Evolutionary conservation across 1,140 invertebrate species (phyloP), one percentile per base, ranked within the genome.

Genomic region (Drosophila persimilis): DNA sequence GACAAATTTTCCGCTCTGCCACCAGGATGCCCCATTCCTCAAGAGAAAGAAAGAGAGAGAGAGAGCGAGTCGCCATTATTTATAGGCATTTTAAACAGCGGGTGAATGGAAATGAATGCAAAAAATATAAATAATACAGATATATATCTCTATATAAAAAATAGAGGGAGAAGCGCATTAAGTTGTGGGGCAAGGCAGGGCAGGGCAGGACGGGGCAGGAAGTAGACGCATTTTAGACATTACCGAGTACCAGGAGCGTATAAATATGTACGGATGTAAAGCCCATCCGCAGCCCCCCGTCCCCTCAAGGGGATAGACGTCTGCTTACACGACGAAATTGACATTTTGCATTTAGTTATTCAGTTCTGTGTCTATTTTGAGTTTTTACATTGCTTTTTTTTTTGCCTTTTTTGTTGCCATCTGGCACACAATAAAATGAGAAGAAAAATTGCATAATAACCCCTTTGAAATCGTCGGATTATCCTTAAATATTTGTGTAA

Each of bases 401-500:
- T 72, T 77, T 46, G 15, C 35, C 31, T 53, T 46, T 57, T 44
- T 66, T 77, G 35, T 43, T 46, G 15, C 41, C 31, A 50, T 58
- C 60, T 53, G 53, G 65, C 83, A 64, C 64, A 83, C 84, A 89
- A 89, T 77, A 89, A 89, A 84, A 89, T 84, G 69, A 76, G 80
- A 66, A 85, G 85, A 89, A 89, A 89, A 89, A 89, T 89, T 89
- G 86, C 86, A 89, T 89, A 89, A 89, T 89, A 89, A 89, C 80
- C 86, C 86, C 78, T 89, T 89, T 89, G 86, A 89, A 89, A 89
- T 89, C 78, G 86, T 77, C 80, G 80, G 86, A 89, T 89, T 89
- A 89, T 89, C 86, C 80, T 89, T 89, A 89, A 89, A 89, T 89
- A 89, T 89, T 89, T 89, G 77, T 89, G 86, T 89, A 89, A 89